These are phyloP conservation scores for Aplidium turbinatum DNA, from an alignment of 23 tunicate genomes.

Conservation along the genomic window DNA sequence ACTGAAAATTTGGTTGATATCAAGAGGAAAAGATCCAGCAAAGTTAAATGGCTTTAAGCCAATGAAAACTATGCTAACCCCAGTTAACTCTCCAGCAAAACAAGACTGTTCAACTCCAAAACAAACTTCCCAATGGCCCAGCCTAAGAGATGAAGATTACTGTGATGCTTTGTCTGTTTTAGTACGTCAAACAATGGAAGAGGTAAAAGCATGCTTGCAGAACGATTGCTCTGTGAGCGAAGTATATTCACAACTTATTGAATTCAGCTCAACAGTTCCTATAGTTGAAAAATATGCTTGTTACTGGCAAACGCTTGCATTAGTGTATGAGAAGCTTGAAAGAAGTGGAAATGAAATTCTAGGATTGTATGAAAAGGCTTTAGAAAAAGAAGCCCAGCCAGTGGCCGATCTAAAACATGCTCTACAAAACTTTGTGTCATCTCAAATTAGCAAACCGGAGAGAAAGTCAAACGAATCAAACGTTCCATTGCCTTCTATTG, in stretches of 20 bases:
- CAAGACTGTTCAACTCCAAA: not conserved
- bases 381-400: slow-evolving; percentile 34
- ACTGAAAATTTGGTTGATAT: slow-evolving; percentile 39
- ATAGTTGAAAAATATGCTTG: slow-evolving; percentile 32
- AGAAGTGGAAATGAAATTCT: slow-evolving; percentile 9
- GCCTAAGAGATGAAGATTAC: slow-evolving; percentile 51
- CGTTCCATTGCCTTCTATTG: not conserved
- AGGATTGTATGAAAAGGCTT: slow-evolving; percentile 40
- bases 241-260: slow-evolving; percentile 16
- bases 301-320: slow-evolving; percentile 42
- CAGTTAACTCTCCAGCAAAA: slow-evolving; percentile 43
- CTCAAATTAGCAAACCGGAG: not conserved
- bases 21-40: slow-evolving; percentile 57
- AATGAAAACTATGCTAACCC: slow-evolving; percentile 36
- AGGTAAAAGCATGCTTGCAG: slow-evolving; percentile 43
- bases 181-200: slow-evolving; percentile 41
- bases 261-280: slow-evolving; percentile 34
- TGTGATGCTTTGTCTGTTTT: slow-evolving; percentile 49
- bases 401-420: slow-evolving; percentile 2
- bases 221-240: slow-evolving; percentile 10
- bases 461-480: not conserved
- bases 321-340: slow-evolving; percentile 23
- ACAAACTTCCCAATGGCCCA: slow-evolving; percentile 25
- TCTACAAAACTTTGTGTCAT: slow-evolving; percentile 9
- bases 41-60: slow-evolving; percentile 49